phyloP scores from a whole-genome alignment of 2,888 invertebrate species.

The Acanthosepion lycidas region DNA sequence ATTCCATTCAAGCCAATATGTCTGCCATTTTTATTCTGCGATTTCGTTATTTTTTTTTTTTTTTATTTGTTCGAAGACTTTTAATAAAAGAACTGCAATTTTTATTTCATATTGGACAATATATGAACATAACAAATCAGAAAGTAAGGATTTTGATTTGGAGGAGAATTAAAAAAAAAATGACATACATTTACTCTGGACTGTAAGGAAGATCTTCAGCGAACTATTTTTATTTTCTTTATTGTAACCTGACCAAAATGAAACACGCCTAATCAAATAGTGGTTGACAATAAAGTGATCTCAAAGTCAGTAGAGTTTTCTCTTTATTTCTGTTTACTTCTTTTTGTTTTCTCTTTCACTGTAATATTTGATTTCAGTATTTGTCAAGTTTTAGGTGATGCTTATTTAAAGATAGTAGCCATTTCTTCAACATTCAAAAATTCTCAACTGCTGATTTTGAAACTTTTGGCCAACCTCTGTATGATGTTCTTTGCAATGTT shows the following conservation, averaged over 20 bases:
- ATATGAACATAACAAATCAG: neutral
- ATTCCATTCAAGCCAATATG: neutral
- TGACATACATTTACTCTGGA: neutral
- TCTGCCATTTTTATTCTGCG: neutral
- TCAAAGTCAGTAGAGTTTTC: neutral
- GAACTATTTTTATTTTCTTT: constrained; percentile 4
- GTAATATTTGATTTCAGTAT: too few relatives aligned
- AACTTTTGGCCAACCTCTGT: too few relatives aligned
- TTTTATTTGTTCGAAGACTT: neutral
- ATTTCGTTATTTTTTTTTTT: neutral
- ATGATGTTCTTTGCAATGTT: too few relatives aligned
- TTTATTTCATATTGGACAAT: neutral
- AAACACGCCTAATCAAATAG: neutral
- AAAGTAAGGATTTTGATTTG: neutral
- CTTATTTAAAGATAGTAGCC: too few relatives aligned
- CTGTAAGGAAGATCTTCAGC: neutral
- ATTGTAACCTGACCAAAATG: constrained; percentile 12
- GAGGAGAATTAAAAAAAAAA: neutral
- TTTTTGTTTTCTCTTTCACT: too few relatives aligned
- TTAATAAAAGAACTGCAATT: too few relatives aligned
- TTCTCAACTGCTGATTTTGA: too few relatives aligned
- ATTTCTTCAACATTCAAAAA: too few relatives aligned
- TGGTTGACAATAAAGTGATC: constrained; percentile 22
- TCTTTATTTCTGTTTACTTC: too few relatives aligned
- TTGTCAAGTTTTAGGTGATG: too few relatives aligned